phyloP scores from a whole-genome alignment of 1,140 invertebrate genomes.

The Cataglyphis hispanica region DNA sequence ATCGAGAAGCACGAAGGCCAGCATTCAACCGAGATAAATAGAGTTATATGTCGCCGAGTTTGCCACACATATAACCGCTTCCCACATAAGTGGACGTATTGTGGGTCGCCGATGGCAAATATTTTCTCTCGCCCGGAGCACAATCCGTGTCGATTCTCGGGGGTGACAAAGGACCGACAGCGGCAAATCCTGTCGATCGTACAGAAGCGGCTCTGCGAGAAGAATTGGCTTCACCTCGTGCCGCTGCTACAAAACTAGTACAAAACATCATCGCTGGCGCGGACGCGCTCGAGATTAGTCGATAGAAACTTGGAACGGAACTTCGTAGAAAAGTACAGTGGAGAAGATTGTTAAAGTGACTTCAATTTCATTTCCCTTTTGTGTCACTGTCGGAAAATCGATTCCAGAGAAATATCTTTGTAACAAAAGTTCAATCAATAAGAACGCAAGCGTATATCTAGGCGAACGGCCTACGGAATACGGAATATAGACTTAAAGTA shows the following conservation, averaged over 20 bases:
- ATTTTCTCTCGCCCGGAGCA: constrained; percentile 75
- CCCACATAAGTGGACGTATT: constrained; percentile 72
- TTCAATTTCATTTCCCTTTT: constrained; percentile 48
- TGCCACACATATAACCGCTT: constrained; percentile 62
- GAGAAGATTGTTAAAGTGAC: constrained; percentile 48
- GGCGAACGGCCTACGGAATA: neutral
- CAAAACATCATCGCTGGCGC: constrained; percentile 43
- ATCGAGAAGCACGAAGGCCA: constrained; percentile 31
- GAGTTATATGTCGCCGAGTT: constrained; percentile 65
- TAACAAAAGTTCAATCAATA: constrained; percentile 38
- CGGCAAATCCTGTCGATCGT: constrained; percentile 77
- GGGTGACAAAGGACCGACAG: constrained; percentile 78
- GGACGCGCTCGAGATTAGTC: constrained; percentile 28
- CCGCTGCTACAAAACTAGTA: constrained; percentile 34
- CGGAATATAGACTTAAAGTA: neutral
- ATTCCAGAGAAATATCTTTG: constrained; percentile 39
- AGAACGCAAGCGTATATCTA: neutral
- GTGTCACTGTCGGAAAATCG: constrained; percentile 21
- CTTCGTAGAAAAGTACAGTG: constrained; percentile 34
- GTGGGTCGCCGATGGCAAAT: constrained; percentile 75
- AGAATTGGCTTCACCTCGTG: constrained; percentile 57
- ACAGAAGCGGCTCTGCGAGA: constrained; percentile 67
- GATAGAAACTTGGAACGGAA: constrained; percentile 15
- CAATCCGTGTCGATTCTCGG: constrained; percentile 74
- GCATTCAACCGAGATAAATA: constrained; percentile 62